Percentiles rank a stretch among this genome's conserved stretches.
phyloP scores from a whole-genome alignment of 2,888 invertebrate genomes.

The Cacoxenus indagator region DNA sequence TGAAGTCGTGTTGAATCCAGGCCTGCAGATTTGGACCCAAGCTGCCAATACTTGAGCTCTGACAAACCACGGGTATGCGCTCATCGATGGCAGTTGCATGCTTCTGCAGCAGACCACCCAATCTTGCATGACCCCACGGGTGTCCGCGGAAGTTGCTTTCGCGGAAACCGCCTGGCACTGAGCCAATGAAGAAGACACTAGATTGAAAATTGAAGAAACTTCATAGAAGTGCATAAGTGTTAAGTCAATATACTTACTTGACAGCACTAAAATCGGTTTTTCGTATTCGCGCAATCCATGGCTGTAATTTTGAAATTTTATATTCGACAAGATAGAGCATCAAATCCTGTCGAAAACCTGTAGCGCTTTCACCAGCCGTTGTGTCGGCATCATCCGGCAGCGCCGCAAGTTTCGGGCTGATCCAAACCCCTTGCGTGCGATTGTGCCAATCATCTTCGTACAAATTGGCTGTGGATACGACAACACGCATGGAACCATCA shows the following conservation, averaged over 20 bases:
- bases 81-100: slow-evolving; percentile 75
- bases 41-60: slow-evolving; percentile 93
- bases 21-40: slow-evolving; percentile 78
- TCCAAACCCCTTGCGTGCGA: slow-evolving; percentile 95
- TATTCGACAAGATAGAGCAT: slow-evolving; percentile 84
- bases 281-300: slow-evolving; percentile 82
- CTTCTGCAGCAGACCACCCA: slow-evolving; percentile 76
- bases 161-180: slow-evolving; percentile 86
- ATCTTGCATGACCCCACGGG: slow-evolving; percentile 77
- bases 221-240: neutral
- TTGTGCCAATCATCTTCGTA: slow-evolving; percentile 94
- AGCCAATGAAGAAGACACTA: slow-evolving; percentile 88
- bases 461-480: slow-evolving; percentile 93
- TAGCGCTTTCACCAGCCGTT: slow-evolving; percentile 82
- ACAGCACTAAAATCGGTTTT: slow-evolving; percentile 86
- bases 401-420: slow-evolving; percentile 84
- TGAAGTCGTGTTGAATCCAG: slow-evolving; percentile 86
- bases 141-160: slow-evolving; percentile 71
- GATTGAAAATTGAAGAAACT: neutral
- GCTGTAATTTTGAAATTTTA: slow-evolving; percentile 76
- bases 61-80: slow-evolving; percentile 83
- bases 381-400: slow-evolving; percentile 73
- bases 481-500: slow-evolving; percentile 85
- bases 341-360: slow-evolving; percentile 85
- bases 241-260: slow-evolving; percentile 75